phyloP scores from a whole-genome alignment of 2,113 vertebrate species.

The Aleadryas rufinucha region DNA sequence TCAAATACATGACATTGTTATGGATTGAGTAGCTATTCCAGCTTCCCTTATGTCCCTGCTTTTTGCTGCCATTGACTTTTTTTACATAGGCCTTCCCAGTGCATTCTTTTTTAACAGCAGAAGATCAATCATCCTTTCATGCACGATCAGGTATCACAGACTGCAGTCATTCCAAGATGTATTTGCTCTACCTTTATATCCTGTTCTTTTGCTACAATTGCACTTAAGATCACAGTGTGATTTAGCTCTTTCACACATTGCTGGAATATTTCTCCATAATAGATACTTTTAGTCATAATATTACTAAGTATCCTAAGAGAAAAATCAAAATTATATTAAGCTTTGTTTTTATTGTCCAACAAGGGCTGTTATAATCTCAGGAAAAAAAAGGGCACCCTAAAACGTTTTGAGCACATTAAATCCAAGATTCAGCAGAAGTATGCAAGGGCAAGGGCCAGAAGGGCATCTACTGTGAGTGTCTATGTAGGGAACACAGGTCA shows the following conservation, averaged over 20 bases:
- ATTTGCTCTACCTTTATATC: neutral
- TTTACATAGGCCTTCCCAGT: neutral
- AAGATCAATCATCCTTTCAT: neutral
- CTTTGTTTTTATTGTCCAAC: neutral
- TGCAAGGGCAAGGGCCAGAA: neutral
- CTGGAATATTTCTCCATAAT: neutral
- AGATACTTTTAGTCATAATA: neutral
- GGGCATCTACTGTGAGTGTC: neutral
- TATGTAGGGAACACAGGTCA: neutral
- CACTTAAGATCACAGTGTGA: neutral
- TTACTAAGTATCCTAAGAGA: neutral
- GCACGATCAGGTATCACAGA: neutral
- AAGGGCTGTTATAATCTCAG: neutral
- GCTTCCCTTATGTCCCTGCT: neutral
- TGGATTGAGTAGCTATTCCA: neutral
- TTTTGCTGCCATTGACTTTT: neutral
- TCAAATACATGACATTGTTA: neutral
- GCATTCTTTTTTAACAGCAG: neutral
- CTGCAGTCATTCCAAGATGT: neutral
- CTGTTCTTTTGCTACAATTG: neutral
- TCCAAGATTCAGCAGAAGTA: neutral
- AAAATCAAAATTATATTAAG: neutral
- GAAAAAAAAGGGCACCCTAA: neutral
- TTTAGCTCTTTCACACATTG: neutral
- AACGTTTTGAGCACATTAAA: neutral